Evolutionary conservation across 1,140 invertebrate genomes (phyloP), one percentile per base, ranked within the genome.

Genomic region (Diachasma alloeum): DNA sequence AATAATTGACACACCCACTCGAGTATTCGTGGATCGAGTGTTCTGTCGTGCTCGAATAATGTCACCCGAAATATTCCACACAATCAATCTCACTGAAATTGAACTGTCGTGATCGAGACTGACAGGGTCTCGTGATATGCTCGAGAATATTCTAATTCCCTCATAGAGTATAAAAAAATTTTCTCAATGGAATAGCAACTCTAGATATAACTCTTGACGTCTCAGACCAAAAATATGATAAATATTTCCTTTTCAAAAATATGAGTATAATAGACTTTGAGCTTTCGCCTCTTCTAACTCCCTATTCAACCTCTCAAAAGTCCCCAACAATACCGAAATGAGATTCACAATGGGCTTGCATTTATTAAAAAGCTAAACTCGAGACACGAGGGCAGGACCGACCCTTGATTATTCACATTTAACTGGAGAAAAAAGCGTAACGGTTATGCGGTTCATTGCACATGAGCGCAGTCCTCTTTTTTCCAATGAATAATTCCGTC

Each of bases 401-500:
- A 17, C 48, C 48, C 48, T 56, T 56, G 48, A 56, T 56, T 56
- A 56, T 56, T 56, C 19, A 19, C 48, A 56, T 56, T 42, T 15
- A 56, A 56, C n/a, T 9, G n/a, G 19, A 3, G 48, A 56, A 56
- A 48, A 56, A 56, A 56, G 48, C 48, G 48, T 56, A 56, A 56
- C 48, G 48, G 48, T 56, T 56, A 19, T 56, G 4, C n/a, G 48
- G 48, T 56, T 56, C 48, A 56, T 56, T 22, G 48, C 48, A n/a
- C 48, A 56, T 4, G 19, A 56, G 48, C 4, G 15, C 48, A 19
- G 19, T n/a, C 48, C 10, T 56, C 48, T 17, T 19, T 56, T 9
- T 56, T 56, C 48, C 48, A 56, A 56, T 56, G 48, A 56, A 56
- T 56, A 56, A 56, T 74, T 59, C 39, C n/a, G 22, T 42, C 42